A percentile compares a stretch with the other conserved stretches of the same genome.
These are phyloP conservation scores for Pedicia rivosa DNA, from an alignment of 2,888 invertebrate genomes.

Conservation along the genomic window DNA sequence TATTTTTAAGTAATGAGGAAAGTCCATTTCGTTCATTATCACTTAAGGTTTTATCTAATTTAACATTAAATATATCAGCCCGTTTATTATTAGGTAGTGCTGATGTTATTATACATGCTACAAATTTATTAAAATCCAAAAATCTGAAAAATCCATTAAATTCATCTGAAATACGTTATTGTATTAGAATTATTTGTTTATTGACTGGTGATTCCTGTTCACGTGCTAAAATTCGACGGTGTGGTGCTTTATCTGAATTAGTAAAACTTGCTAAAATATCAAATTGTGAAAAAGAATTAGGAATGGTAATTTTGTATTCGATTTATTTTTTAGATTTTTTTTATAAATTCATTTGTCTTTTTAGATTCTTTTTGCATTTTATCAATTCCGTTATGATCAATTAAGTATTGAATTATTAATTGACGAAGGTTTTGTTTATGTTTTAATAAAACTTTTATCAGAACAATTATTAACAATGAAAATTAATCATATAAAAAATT, in stretches of 20 bases:
- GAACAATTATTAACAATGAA: constrained; percentile 15
- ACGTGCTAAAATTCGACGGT: constrained; percentile 27
- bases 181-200: constrained; percentile 26
- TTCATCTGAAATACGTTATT: constrained; percentile 23
- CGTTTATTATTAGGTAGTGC: constrained; percentile 22
- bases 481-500: constrained; percentile 8
- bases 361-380: constrained; percentile 27
- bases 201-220: constrained; percentile 28
- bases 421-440: constrained; percentile 35
- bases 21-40: constrained; percentile 21
- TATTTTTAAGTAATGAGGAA: constrained; percentile 23
- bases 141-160: constrained; percentile 15
- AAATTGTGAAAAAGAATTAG: constrained; percentile 21
- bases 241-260: constrained; percentile 25
- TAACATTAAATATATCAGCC: constrained; percentile 22
- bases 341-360: constrained; percentile 3
- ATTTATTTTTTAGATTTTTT: neutral
- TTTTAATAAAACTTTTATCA: constrained; percentile 33
- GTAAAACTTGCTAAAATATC: constrained; percentile 24
- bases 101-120: constrained; percentile 24
- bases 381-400: constrained; percentile 32
- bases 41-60: constrained; percentile 26
- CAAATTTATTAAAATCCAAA: neutral
- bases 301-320: constrained; percentile 16
- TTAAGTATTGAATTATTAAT: constrained; percentile 35